phyloP scores from a whole-genome alignment of 2,888 invertebrate species.

The Scrobipalpa costella region DNA sequence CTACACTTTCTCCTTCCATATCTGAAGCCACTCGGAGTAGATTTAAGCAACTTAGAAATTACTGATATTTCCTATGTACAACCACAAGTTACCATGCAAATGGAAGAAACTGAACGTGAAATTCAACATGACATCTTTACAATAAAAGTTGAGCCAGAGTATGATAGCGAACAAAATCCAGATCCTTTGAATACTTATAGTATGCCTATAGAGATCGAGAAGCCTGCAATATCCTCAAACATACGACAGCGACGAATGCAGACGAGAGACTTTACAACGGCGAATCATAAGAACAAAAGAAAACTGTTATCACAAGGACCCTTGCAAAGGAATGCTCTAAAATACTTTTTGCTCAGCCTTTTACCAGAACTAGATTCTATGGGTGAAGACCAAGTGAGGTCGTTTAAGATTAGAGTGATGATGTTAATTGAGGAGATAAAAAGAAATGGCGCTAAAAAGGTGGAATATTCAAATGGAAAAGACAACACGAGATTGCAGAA shows the following conservation, averaged over 20 bases:
- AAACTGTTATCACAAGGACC: not conserved
- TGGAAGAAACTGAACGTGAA: not conserved
- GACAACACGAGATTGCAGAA: slow-evolving; percentile 41
- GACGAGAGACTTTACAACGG: slow-evolving; percentile 13
- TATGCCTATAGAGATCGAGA: not conserved
- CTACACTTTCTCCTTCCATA: slow-evolving; percentile 46
- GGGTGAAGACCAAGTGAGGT: slow-evolving; percentile 44
- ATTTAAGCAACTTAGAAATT: not conserved
- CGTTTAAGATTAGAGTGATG: slow-evolving; percentile 50
- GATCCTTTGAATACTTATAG: not conserved
- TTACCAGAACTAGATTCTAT: slow-evolving; percentile 48
- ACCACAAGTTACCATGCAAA: not conserved
- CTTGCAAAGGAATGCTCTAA: slow-evolving; percentile 33
- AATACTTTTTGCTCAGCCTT: slow-evolving; percentile 45
- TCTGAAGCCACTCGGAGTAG: slow-evolving; percentile 38
- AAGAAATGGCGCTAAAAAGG: slow-evolving; percentile 32
- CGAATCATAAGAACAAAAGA: slow-evolving; percentile 22
- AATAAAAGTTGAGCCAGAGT: not conserved
- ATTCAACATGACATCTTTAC: not conserved
- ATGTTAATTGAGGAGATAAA: slow-evolving; percentile 45
- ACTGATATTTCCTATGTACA: not conserved
- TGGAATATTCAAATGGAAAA: slow-evolving; percentile 20
- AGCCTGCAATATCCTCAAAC: not conserved
- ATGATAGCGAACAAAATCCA: not conserved
- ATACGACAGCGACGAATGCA: not conserved